These are phyloP conservation scores for Amphipyra berbera DNA, from an alignment of 2,888 invertebrate genomes.

Conservation along the genomic window DNA sequence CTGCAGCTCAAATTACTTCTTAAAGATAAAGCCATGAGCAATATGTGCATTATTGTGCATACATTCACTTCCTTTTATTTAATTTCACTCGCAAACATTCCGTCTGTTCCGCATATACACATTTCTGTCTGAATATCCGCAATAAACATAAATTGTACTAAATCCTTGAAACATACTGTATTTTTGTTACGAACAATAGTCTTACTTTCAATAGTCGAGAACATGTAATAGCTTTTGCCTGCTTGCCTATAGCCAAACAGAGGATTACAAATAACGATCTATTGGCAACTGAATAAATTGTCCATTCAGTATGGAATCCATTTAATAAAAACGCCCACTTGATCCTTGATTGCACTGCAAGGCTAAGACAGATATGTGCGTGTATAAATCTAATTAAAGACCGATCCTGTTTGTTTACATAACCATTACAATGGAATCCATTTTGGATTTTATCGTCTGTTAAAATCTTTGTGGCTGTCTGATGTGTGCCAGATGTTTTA, in stretches of 20 bases:
- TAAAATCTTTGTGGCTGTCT: constrained; percentile 45
- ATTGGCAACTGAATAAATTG: constrained; percentile 48
- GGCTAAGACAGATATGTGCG: constrained; percentile 59
- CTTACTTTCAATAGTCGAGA: constrained; percentile 4
- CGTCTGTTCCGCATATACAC: neutral
- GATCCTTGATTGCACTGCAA: constrained; percentile 62
- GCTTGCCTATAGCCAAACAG: neutral
- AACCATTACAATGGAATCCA: constrained; percentile 59
- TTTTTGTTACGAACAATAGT: neutral
- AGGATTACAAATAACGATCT: constrained; percentile 1
- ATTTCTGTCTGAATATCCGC: constrained; percentile 4
- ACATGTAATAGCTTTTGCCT: constrained; percentile 4
- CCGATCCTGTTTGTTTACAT: constrained; percentile 65
- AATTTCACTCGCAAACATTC: constrained; percentile 4
- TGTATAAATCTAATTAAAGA: constrained; percentile 66
- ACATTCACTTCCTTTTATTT: constrained; percentile 21
- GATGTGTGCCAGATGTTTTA: constrained; percentile 75
- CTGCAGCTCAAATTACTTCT: neutral
- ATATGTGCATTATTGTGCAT: neutral
- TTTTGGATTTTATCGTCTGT: constrained; percentile 69
- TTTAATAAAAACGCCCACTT: constrained; percentile 67
- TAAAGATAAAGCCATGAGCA: constrained; percentile 1
- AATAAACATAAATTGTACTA: constrained; percentile 7
- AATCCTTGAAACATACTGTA: neutral
- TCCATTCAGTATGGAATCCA: constrained; percentile 53